Percentiles rank a stretch among this genome's conserved stretches.
These are phyloP conservation scores for Poeciliopsis presidionis DNA, from an alignment of 2,797 vertebrate genomes.

Conservation along the genomic window DNA sequence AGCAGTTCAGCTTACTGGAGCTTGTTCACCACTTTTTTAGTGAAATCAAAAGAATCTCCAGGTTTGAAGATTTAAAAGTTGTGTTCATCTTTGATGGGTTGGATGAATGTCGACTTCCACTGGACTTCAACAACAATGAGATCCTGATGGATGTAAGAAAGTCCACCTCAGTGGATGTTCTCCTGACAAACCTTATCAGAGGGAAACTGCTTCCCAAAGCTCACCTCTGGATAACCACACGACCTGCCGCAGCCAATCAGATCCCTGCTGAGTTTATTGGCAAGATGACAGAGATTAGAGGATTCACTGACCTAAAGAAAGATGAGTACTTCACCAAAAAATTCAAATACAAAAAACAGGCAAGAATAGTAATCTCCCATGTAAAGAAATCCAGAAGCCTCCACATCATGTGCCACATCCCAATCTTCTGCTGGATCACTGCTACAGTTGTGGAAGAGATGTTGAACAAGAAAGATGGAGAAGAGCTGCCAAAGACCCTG, in stretches of 20 bases:
- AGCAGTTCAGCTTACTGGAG: neutral
- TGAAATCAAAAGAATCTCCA: neutral
- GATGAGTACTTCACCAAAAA: neutral
- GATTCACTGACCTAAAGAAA: neutral
- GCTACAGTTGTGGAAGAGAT: neutral
- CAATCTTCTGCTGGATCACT: slow-evolving; percentile 1
- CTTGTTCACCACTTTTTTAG: neutral
- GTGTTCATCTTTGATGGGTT: neutral
- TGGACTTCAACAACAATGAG: neutral
- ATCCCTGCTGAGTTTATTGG: neutral
- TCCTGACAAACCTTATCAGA: neutral
- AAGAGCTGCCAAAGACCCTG: neutral
- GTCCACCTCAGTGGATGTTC: neutral
- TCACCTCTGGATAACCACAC: neutral
- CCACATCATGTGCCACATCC: slow-evolving; percentile 2
- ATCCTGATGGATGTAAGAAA: neutral
- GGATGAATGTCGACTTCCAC: neutral
- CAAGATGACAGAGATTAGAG: neutral
- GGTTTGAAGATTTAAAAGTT: neutral
- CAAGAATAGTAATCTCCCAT: neutral
- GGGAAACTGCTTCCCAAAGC: neutral
- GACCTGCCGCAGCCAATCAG: neutral
- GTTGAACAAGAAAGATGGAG: neutral
- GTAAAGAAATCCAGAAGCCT: neutral
- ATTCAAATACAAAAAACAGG: neutral